These are phyloP conservation scores for Rhizomys pruinosus DNA, from an alignment of 2,113 vertebrate species.

Conservation along the genomic window DNA sequence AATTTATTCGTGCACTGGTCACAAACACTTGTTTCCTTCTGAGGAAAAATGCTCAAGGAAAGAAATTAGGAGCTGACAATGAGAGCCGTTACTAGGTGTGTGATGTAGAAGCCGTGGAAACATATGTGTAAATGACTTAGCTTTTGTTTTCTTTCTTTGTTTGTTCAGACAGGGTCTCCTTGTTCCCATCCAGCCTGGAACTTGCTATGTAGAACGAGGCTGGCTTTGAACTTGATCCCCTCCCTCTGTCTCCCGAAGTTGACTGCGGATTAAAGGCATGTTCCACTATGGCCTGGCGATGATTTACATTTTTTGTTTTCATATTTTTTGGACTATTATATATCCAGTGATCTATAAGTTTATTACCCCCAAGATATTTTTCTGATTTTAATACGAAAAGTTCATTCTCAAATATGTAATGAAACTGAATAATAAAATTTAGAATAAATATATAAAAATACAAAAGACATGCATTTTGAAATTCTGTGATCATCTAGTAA, in stretches of 20 bases:
- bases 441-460: background rate
- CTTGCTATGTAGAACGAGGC: too few relatives aligned
- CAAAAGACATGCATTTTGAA: background rate
- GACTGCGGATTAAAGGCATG: too few relatives aligned
- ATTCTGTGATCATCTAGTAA: slow-evolving; percentile 5
- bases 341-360: background rate
- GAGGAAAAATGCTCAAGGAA: slow-evolving; percentile 14
- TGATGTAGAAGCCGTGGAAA: background rate
- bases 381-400: background rate
- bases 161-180: too few relatives aligned
- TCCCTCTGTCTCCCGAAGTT: too few relatives aligned
- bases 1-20: slow-evolving; percentile 31
- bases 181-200: too few relatives aligned
- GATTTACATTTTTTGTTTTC: slow-evolving; percentile 39
- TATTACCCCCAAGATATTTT: background rate
- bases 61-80: background rate
- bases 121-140: slow-evolving; percentile 5
- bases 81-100: background rate
- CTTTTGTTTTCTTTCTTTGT: too few relatives aligned
- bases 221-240: too few relatives aligned
- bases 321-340: background rate
- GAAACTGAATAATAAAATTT: background rate
- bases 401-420: background rate
- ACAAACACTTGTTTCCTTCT: slow-evolving; percentile 44
- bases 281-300: too few relatives aligned